Conservation (phyloP, 2,797 vertebrate genomes). For the Coluber constrictor region DNA sequence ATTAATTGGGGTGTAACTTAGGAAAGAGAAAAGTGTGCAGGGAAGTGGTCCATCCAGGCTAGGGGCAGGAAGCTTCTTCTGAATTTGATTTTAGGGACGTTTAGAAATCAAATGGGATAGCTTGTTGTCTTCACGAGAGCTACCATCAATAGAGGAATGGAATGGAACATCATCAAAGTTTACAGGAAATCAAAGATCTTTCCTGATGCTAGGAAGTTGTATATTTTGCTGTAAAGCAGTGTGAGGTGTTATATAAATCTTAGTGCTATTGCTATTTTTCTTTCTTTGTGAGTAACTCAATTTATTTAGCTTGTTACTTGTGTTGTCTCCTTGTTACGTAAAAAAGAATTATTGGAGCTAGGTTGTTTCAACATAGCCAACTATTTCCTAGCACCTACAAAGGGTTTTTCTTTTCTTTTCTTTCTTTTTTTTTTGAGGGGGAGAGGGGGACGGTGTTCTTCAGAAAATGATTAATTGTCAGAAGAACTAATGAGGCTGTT, state of each 20-base stretch:
- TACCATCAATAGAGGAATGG: neutral
- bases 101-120: neutral
- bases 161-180: neutral
- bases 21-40: neutral
- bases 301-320: neutral
- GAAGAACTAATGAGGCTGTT: neutral
- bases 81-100: neutral
- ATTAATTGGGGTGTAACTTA: constrained; percentile 16
- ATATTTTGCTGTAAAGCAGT: neutral
- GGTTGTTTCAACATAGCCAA: neutral
- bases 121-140: neutral
- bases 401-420: neutral
- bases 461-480: neutral
- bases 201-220: neutral
- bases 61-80: neutral
- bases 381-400: neutral
- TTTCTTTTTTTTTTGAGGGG: too few species aligned
- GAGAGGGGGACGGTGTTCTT: neutral
- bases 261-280: neutral
- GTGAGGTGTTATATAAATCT: neutral
- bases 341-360: neutral
- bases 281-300: neutral
- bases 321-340: neutral
- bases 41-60: neutral
- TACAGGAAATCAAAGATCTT: neutral